A percentile compares a stretch with the other conserved stretches of the same genome.
Evolutionary conservation across 2,113 vertebrate genomes (phyloP).

Genomic region (Nanorana parkeri): DNA sequence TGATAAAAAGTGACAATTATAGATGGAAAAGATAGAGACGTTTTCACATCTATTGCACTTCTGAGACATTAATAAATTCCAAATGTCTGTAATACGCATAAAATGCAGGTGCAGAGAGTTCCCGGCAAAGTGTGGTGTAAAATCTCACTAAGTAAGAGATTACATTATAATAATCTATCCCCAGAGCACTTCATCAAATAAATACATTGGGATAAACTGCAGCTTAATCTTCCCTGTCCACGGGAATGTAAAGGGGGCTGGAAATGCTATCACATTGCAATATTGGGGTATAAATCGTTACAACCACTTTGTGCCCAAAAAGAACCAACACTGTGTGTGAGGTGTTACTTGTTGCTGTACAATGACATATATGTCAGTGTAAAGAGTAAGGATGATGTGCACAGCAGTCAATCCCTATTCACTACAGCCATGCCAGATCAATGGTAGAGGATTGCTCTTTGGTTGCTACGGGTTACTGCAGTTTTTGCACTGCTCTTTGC

Average conservation of each 20-base stretch:
- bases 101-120: slow-evolving; percentile 50
- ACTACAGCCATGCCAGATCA: too few species aligned
- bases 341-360: too few species aligned
- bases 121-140: slow-evolving; percentile 28
- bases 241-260: background rate
- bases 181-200: slow-evolving; percentile 23
- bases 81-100: slow-evolving; percentile 35
- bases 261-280: background rate
- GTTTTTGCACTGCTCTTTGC: too few species aligned
- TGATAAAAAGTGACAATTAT: slow-evolving; percentile 47
- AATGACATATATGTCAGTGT: too few species aligned
- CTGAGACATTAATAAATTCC: slow-evolving; percentile 43
- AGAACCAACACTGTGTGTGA: too few species aligned
- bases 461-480: too few species aligned
- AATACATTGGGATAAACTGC: slow-evolving; percentile 35
- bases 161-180: slow-evolving; percentile 46
- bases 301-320: background rate
- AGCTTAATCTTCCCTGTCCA: slow-evolving; percentile 29
- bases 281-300: background rate
- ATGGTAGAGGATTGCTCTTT: too few species aligned
- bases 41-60: slow-evolving; percentile 33
- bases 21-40: slow-evolving; percentile 10
- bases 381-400: too few species aligned
- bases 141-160: slow-evolving; percentile 32
- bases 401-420: too few species aligned